Conservation (phyloP, 2,888 invertebrate species). For the Andricus curvator region DNA sequence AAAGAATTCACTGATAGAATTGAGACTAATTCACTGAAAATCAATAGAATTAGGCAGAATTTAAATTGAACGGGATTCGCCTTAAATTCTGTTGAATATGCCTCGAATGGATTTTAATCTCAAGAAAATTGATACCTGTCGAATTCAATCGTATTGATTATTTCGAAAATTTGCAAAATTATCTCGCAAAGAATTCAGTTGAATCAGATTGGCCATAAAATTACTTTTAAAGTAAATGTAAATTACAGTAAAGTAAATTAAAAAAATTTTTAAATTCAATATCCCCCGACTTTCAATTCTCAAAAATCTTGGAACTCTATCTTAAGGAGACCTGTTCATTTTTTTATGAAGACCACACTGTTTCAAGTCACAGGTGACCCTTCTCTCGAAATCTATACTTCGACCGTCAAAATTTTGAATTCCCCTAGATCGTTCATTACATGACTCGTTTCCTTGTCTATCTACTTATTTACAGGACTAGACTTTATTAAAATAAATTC, state of each 20-base stretch:
- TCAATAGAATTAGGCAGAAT: too few relatives aligned
- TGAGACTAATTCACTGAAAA: too few relatives aligned
- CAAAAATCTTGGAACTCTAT: background rate
- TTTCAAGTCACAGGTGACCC: background rate
- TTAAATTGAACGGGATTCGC: too few relatives aligned
- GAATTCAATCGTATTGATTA: too few relatives aligned
- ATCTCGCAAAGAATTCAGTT: background rate
- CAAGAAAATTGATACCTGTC: too few relatives aligned
- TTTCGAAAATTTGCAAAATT: background rate
- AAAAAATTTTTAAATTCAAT: background rate
- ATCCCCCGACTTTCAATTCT: background rate
- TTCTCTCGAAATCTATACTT: background rate
- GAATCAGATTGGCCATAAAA: too few relatives aligned
- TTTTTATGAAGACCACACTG: background rate
- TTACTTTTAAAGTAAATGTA: too few relatives aligned
- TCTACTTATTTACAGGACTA: constrained; percentile 45
- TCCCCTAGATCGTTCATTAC: background rate
- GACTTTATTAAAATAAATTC: constrained; percentile 39
- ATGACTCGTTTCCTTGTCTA: constrained; percentile 43
- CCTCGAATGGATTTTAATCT: too few relatives aligned
- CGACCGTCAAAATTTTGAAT: constrained; percentile 11
- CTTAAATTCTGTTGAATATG: too few relatives aligned
- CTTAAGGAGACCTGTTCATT: background rate
- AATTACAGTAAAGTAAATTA: too few relatives aligned
- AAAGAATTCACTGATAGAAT: too few relatives aligned